Conservation (phyloP, 2,113 vertebrate species). For the Haliaeetus leucogaster region DNA sequence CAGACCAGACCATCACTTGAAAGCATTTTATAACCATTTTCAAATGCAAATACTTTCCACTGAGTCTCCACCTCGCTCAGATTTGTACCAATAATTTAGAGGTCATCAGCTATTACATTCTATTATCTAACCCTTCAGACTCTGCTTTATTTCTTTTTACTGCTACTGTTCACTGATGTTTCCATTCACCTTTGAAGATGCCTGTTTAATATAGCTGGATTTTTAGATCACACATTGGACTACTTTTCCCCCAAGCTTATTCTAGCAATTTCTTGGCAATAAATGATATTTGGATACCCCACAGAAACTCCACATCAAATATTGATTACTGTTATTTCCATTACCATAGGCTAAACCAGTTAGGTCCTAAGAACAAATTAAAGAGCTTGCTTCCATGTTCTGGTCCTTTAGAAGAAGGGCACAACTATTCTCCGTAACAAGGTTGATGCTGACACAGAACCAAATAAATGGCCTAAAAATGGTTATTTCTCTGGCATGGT, state of each 20-base stretch:
- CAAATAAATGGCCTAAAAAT: background rate
- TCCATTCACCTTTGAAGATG: slow-evolving; percentile 1
- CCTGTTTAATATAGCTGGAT: background rate
- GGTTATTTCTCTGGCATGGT: background rate
- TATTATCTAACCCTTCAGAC: background rate
- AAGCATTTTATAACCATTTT: background rate
- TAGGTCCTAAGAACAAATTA: background rate
- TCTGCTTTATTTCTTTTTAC: background rate
- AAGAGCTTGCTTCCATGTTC: background rate
- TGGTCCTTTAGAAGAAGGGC: background rate
- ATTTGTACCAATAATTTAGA: background rate
- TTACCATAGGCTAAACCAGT: background rate
- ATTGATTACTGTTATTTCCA: slow-evolving; percentile 1
- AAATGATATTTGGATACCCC: slow-evolving; percentile 33
- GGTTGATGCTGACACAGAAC: background rate
- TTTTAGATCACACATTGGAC: background rate
- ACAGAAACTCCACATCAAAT: slow-evolving; percentile 28
- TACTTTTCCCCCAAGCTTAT: background rate
- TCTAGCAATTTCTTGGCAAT: background rate
- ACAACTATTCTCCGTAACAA: background rate
- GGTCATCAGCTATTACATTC: slow-evolving; percentile 20
- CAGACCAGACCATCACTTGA: background rate
- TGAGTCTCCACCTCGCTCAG: background rate
- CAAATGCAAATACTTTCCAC: background rate
- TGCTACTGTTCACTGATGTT: background rate